Evolutionary conservation across 2,113 vertebrate genomes (phyloP).

Genomic region (Falcunculus frontatus): DNA sequence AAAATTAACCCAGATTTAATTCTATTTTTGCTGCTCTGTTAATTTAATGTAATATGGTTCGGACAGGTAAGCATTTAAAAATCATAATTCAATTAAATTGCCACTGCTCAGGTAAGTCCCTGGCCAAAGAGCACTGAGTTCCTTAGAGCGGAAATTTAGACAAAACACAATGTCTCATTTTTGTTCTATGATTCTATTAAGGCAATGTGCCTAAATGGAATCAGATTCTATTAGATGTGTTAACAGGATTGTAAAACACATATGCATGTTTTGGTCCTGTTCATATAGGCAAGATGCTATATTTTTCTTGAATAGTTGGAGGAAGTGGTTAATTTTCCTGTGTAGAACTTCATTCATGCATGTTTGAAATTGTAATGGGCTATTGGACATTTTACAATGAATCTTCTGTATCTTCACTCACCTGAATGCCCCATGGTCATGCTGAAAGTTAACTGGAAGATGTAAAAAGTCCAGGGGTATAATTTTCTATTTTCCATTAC

Average conservation of each 20-base stretch:
- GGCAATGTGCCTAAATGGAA: not conserved
- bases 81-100: not conserved
- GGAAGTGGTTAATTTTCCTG: not conserved
- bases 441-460: not conserved
- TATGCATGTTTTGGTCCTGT: not conserved
- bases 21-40: not conserved
- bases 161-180: not conserved
- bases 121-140: not conserved
- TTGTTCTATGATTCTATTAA: not conserved
- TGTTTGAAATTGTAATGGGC: not conserved
- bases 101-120: not conserved
- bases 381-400: not conserved
- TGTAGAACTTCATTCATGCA: not conserved
- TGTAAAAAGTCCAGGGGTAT: not conserved
- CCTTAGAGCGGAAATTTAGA: not conserved
- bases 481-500: not conserved
- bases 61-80: not conserved
- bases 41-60: not conserved
- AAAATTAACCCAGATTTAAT: not conserved
- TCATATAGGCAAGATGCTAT: not conserved
- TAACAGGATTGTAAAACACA: not conserved
- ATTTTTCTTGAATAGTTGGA: not conserved
- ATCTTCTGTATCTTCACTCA: not conserved
- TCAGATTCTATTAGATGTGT: not conserved
- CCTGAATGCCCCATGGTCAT: not conserved